A percentile compares a stretch with the other conserved stretches of the same genome.
Evolutionary conservation across 2,113 vertebrate genomes (phyloP).

Genomic region (Verasper variegatus): DNA sequence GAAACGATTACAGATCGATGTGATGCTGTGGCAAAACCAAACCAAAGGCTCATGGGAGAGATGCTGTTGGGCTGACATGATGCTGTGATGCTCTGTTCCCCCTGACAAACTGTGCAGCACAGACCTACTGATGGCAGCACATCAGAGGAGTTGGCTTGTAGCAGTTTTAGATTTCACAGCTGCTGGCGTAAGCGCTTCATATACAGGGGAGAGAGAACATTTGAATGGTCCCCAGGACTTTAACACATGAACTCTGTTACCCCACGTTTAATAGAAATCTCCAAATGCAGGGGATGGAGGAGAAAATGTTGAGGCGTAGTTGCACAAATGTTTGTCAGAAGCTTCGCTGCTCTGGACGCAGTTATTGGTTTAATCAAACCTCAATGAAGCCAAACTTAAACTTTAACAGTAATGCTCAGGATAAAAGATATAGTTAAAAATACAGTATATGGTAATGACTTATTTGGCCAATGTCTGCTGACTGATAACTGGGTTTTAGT

Average conservation of each 20-base stretch:
- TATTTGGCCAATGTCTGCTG: too few relatives aligned
- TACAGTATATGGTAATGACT: not conserved
- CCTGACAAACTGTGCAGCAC: not conserved
- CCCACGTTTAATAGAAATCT: not conserved
- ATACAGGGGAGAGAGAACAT: not conserved
- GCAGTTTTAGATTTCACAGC: not conserved
- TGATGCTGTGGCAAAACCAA: slow-evolving; percentile 90
- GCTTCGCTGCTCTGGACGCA: slow-evolving; percentile 20
- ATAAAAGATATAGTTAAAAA: not conserved
- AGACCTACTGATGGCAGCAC: slow-evolving; percentile 3
- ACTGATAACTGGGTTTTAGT: not conserved
- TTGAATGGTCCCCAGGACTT: not conserved
- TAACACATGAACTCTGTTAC: slow-evolving; percentile 1
- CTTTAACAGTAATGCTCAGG: not conserved
- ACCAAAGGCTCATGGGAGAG: slow-evolving; percentile 66
- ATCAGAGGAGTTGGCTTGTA: not conserved
- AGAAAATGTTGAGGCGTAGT: not conserved
- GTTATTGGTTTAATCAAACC: slow-evolving; percentile 6
- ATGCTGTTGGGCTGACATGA: slow-evolving; percentile 74
- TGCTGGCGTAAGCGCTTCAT: not conserved
- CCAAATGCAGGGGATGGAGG: not conserved
- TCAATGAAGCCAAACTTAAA: not conserved
- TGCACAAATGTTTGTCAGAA: not conserved
- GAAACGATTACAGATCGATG: slow-evolving; percentile 97
- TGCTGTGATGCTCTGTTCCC: slow-evolving; percentile 19